Conservation (phyloP, 2,797 vertebrate species). For the Naso thynnoides region DNA sequence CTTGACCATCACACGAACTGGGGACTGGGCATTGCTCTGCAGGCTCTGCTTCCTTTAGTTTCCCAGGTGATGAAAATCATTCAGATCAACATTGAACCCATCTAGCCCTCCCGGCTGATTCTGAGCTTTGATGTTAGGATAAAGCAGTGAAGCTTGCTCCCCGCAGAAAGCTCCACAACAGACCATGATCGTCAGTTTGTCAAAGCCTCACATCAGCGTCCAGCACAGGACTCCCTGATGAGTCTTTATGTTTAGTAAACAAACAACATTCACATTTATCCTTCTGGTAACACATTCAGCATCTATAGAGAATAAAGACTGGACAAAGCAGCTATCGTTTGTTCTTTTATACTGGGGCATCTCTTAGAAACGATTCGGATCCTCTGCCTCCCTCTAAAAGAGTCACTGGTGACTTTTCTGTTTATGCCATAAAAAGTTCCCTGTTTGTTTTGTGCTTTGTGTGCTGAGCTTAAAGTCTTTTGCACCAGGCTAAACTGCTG, state of each 20-base stretch:
- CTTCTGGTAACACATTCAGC: constrained; percentile 23
- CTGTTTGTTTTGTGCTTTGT: constrained; percentile 10
- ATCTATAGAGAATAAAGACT: constrained; percentile 13
- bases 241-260: constrained; percentile 22
- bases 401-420: constrained; percentile 13
- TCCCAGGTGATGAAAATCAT: constrained; percentile 51
- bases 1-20: background rate
- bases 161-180: constrained; percentile 39
- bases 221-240: constrained; percentile 47
- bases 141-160: constrained; percentile 42
- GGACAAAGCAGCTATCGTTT: background rate
- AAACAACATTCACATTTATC: constrained; percentile 33
- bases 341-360: background rate
- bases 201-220: constrained; percentile 60
- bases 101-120: constrained; percentile 40
- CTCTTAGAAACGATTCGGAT: constrained; percentile 22
- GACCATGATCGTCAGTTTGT: constrained; percentile 49
- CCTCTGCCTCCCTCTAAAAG: constrained; percentile 20
- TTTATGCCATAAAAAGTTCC: constrained; percentile 10
- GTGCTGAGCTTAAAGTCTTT: background rate
- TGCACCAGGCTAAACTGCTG: background rate
- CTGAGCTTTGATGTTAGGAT: constrained; percentile 66
- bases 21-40: constrained; percentile 1
- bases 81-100: constrained; percentile 54
- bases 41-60: constrained; percentile 35